Conservation (phyloP, 2,797 vertebrate genomes). For the Potorous gilbertii region DNA sequence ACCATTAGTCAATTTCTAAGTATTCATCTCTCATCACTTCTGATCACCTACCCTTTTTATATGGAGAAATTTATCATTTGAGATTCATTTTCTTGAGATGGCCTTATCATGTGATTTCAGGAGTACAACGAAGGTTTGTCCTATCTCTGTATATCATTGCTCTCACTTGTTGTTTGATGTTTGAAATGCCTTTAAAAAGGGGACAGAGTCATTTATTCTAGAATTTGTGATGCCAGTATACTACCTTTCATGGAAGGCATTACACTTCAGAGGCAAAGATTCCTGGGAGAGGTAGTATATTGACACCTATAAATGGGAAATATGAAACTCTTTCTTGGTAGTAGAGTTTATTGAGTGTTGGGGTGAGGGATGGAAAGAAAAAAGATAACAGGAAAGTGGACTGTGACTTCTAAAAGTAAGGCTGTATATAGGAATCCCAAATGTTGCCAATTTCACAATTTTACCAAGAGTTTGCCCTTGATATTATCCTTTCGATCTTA, state of each 20-base stretch:
- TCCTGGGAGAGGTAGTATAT: background rate
- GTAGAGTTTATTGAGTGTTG: background rate
- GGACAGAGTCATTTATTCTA: background rate
- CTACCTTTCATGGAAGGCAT: background rate
- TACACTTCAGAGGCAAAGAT: background rate
- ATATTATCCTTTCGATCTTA: background rate
- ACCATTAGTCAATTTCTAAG: background rate
- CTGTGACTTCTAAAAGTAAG: background rate
- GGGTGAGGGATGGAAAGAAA: background rate
- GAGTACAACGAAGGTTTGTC: background rate
- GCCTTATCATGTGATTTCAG: background rate
- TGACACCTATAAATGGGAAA: background rate
- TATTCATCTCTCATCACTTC: background rate
- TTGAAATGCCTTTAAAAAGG: constrained; percentile 21
- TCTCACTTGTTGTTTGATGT: background rate
- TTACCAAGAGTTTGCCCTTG: background rate
- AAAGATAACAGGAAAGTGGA: background rate
- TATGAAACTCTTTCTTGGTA: background rate
- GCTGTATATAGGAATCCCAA: background rate
- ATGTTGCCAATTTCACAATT: background rate
- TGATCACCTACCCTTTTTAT: background rate
- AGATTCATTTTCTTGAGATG: background rate
- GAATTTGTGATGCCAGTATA: background rate
- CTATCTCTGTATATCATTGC: constrained; percentile 4
- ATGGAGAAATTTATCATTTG: background rate